A percentile compares a stretch with the other conserved stretches of the same genome.
phyloP scores from a whole-genome alignment of 2,113 vertebrate genomes.

The Pygathrix nemaeus region DNA sequence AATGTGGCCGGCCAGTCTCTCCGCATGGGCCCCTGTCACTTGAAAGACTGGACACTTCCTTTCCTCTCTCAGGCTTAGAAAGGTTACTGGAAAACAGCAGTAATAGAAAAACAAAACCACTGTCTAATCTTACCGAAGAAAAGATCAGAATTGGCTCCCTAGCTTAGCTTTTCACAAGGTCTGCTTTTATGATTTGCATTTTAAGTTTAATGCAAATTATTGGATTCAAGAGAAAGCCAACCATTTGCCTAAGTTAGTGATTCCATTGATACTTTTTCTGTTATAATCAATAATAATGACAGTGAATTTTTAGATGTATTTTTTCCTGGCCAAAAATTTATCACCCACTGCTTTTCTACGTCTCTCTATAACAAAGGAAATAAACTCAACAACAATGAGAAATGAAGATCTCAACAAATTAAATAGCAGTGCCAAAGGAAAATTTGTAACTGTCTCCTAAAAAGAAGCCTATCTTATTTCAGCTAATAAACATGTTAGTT shows the following conservation, averaged over 20 bases:
- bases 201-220: background rate
- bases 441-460: background rate
- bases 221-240: background rate
- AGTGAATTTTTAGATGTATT: slow-evolving; percentile 19
- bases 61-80: slow-evolving; percentile 3
- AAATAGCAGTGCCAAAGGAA: background rate
- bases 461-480: background rate
- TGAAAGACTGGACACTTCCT: background rate
- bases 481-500: background rate
- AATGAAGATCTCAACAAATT: background rate
- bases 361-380: background rate
- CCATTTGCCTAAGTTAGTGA: background rate
- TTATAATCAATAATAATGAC: background rate
- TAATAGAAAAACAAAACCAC: background rate
- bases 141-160: background rate
- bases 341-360: background rate
- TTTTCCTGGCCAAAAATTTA: background rate
- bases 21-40: background rate
- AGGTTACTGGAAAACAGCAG: background rate
- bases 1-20: background rate
- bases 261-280: background rate
- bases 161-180: background rate
- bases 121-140: background rate
- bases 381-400: background rate
- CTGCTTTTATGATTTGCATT: background rate